Conservation (phyloP, 2,113 vertebrate genomes). For the Nesospiza acunhae region DNA sequence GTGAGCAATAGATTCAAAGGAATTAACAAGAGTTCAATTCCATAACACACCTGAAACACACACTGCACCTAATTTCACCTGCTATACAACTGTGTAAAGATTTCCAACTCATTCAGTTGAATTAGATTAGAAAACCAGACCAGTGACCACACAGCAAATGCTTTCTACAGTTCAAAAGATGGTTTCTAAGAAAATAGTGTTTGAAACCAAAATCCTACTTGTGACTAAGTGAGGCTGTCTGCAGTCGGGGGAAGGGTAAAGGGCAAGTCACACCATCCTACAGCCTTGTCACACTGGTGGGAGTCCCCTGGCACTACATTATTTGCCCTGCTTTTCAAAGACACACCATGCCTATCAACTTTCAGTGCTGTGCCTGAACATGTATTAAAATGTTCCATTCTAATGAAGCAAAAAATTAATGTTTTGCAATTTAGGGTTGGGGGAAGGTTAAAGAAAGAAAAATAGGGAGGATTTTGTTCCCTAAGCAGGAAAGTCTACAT, state of each 20-base stretch:
- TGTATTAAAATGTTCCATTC: conserved; percentile 62
- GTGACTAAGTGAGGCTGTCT: background rate
- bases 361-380: conserved; percentile 65
- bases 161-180: background rate
- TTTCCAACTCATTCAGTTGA: background rate
- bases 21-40: background rate
- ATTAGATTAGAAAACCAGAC: background rate
- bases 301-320: background rate
- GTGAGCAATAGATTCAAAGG: background rate
- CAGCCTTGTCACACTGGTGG: background rate
- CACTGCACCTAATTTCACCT: background rate
- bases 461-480: conserved; percentile 72
- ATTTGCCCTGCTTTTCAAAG: conserved; percentile 36
- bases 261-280: background rate
- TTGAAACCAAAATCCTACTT: background rate
- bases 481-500: conserved; percentile 81
- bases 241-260: background rate
- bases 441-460: conserved; percentile 31
- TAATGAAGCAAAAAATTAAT: conserved; percentile 76
- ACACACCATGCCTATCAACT: conserved; percentile 5
- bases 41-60: background rate
- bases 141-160: background rate
- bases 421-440: conserved; percentile 55
- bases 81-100: rapidly evolving
- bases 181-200: background rate